Base-by-base conservation (phyloP, 2,797 vertebrate species). In the Amphiprion clarkii region DNA sequence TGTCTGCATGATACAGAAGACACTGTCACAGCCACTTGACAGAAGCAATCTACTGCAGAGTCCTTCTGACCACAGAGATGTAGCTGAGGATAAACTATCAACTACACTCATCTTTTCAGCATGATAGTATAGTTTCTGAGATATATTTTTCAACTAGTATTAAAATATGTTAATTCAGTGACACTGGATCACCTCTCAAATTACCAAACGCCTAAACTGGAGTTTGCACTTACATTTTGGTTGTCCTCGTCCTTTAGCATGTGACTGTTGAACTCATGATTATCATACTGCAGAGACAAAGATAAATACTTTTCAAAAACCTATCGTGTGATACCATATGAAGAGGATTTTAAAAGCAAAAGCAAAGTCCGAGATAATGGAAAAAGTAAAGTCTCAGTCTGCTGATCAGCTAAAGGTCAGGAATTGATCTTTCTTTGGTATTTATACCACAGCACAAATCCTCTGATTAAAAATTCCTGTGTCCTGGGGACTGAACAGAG, bases 401-500 rank as follows among this genome's bases (percentile, higher is more conserved):
- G 25, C 13, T 57, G 59, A 67, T 49, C 55, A 46, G 61, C 66
- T 36, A 23, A 31, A 56, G 63, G 39, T 55, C 16, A 72, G 27
- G 21, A 74, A 55, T 65, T 71, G 64, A 58, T 23, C 40, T 64
- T 31, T 40, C 36, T 73, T 62, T 51, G 73, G 71, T 9, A 54
- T 71, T 86, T 70, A 59, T 55, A 56, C 63, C 62, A 48, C 23
- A 23, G 36, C 31, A 62, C 64, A 88, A 87, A 87, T 88, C 88
- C 81, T 79, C 62, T 49, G 29, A 67, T 93, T 89, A 93, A 90
- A 90, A 86, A 92, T 87, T 89, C 89, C 88, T 88, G 76, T 59
- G 67, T 86, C 76, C 78, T 58, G 56, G 85, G 74, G 81, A 44
- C 74, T 52, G 58, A 73, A 44, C 58, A 54, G 49, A 42, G 49